phyloP scores from a whole-genome alignment of 1,140 invertebrate genomes.

The Procambarus clarkii region DNA sequence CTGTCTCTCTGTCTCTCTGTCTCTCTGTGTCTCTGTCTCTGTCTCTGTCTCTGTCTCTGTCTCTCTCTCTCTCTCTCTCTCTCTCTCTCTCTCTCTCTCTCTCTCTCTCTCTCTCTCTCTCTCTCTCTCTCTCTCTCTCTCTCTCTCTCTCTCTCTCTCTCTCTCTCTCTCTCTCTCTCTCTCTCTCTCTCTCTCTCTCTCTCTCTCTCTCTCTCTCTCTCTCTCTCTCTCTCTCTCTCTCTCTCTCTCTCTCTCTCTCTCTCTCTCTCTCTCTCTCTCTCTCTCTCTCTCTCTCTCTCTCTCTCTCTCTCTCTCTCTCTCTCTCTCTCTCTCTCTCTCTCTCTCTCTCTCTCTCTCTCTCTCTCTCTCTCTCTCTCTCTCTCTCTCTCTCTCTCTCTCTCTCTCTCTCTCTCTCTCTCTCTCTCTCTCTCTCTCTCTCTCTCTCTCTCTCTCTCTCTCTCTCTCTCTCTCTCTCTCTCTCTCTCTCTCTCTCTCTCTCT shows the following conservation, averaged over 20 bases:
- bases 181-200: too few species aligned
- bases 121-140: too few species aligned
- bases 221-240: too few species aligned
- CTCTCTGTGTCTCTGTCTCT: not conserved
- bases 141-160: too few species aligned
- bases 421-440: not conserved
- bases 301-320: not conserved
- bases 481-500: too few species aligned
- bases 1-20: not conserved
- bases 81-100: too few species aligned
- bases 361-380: not conserved
- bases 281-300: not conserved
- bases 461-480: not conserved
- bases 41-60: too few species aligned
- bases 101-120: too few species aligned
- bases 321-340: not conserved
- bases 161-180: too few species aligned
- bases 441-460: not conserved
- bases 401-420: not conserved
- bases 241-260: not conserved
- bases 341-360: not conserved
- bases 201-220: too few species aligned
- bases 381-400: not conserved
- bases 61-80: too few species aligned
- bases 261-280: not conserved